Percentiles rank a stretch among this genome's conserved stretches.
Evolutionary conservation across 1,140 invertebrate species (phyloP).

Genomic region (Apis dorsata): DNA sequence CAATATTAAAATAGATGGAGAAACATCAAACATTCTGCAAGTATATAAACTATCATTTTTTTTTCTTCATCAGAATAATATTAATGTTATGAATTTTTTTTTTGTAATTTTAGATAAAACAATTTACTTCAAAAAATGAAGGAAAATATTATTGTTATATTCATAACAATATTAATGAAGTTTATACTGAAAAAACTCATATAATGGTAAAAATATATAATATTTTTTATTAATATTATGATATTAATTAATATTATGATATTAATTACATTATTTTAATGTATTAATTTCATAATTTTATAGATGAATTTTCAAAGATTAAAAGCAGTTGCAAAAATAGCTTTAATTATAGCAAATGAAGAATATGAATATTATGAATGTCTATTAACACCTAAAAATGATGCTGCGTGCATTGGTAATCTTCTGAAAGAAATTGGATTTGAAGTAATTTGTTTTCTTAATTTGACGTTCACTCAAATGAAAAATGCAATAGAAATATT

Average conservation of each 20-base stretch:
- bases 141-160: slow-evolving; percentile 72
- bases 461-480: slow-evolving; percentile 72
- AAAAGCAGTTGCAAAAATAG: slow-evolving; percentile 73
- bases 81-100: neutral
- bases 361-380: slow-evolving; percentile 67
- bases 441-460: slow-evolving; percentile 70
- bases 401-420: slow-evolving; percentile 69
- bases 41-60: slow-evolving; percentile 43
- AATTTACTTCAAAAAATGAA: slow-evolving; percentile 64
- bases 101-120: slow-evolving; percentile 61
- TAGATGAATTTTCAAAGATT: slow-evolving; percentile 65
- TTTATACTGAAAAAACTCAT: slow-evolving; percentile 60
- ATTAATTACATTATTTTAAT: slow-evolving; percentile 15
- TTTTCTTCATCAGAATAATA: neutral
- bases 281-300: slow-evolving; percentile 17
- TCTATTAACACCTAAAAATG: slow-evolving; percentile 71
- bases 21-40: slow-evolving; percentile 62
- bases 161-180: slow-evolving; percentile 65
- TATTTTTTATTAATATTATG: neutral
- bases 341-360: slow-evolving; percentile 74
- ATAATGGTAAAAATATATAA: slow-evolving; percentile 63
- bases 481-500: slow-evolving; percentile 71
- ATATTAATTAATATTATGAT: neutral
- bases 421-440: slow-evolving; percentile 74
- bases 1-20: slow-evolving; percentile 67